These are phyloP conservation scores for Aelia acuminata DNA, from an alignment of 2,888 invertebrate genomes.

Conservation along the genomic window DNA sequence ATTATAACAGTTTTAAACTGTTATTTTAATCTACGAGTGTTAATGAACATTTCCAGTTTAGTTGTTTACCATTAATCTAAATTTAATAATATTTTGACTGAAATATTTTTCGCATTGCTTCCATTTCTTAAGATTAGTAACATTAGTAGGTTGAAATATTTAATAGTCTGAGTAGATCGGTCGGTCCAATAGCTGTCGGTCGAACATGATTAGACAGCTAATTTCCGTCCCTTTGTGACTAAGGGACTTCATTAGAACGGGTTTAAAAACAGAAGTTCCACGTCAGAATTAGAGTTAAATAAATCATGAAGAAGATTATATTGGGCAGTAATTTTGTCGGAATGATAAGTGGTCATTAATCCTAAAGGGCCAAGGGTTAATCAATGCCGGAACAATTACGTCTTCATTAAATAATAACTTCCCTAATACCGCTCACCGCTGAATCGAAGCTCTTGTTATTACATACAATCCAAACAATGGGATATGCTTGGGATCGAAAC, in stretches of 20 bases:
- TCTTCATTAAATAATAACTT: conserved; percentile 10
- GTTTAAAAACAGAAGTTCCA: neutral
- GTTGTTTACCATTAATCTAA: too few species aligned
- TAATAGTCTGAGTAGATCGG: too few species aligned
- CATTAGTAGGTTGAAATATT: too few species aligned
- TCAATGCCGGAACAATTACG: neutral
- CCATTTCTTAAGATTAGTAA: too few species aligned
- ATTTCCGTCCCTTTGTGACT: neutral
- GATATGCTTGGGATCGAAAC: neutral
- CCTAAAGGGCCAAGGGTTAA: neutral
- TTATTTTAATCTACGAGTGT: too few species aligned
- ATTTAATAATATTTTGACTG: too few species aligned
- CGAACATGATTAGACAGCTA: too few species aligned
- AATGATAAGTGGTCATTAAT: conserved; percentile 25
- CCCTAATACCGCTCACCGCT: neutral
- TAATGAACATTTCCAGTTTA: too few species aligned
- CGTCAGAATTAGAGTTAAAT: neutral
- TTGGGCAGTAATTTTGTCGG: neutral
- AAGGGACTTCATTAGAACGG: neutral
- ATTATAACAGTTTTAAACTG: too few species aligned
- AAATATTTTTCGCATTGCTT: too few species aligned
- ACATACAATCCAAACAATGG: neutral
- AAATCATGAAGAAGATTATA: neutral
- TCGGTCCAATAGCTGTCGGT: too few species aligned
- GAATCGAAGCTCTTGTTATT: neutral